Base-by-base conservation (phyloP, 2,797 vertebrate genomes). In the Pampus argenteus region DNA sequence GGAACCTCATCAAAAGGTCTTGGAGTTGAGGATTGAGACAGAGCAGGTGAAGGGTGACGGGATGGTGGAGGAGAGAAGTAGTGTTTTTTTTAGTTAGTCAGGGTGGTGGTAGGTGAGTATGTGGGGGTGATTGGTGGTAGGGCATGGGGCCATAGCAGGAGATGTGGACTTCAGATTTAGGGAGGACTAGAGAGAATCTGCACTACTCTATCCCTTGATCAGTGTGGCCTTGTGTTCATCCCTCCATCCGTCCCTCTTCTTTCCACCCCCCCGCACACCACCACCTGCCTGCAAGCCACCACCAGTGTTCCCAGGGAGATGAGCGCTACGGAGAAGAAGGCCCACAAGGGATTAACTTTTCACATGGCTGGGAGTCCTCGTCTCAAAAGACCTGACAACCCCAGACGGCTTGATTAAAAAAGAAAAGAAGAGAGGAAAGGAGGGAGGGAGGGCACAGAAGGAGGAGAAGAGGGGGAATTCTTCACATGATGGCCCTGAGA, bases 341-440 rank as follows among this genome's bases (percentile, higher is more conserved):
- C 90, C 90, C 88, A 89, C 88, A 89, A 91, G 89, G 95, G 95
- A 95, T 95, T 95, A 95, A 95, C 94, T 95, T 95, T 95, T 95
- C 95, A 95, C 95, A 95, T 95, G 95, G 95, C 93, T 95, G 93
- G 93, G 93, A 95, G 94, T 95, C 93, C 87, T 88, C 81, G 83
- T 92, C 92, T 95, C 93, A 95, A 95, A 95, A 93, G 93, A 95
- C 92, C 94, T 94, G 94, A 95, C 94, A 95, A 94, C 93, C 91
- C 89, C 91, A 95, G 94, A 95, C 93, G 92, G 94, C 95, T 95
- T 95, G 94, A 95, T 95, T 95, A 95, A 95, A 95, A 95, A 94
- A 94, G 91, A 93, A 93, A 94, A 93, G 88, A 92, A 88, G 90
- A 91, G 85, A 80, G 86, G 83, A 89, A 77, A 72, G 72, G 74